Evolutionary conservation across 2,113 vertebrate species (phyloP), one percentile per base, ranked within the genome.

Genomic region (Petaurus breviceps): DNA sequence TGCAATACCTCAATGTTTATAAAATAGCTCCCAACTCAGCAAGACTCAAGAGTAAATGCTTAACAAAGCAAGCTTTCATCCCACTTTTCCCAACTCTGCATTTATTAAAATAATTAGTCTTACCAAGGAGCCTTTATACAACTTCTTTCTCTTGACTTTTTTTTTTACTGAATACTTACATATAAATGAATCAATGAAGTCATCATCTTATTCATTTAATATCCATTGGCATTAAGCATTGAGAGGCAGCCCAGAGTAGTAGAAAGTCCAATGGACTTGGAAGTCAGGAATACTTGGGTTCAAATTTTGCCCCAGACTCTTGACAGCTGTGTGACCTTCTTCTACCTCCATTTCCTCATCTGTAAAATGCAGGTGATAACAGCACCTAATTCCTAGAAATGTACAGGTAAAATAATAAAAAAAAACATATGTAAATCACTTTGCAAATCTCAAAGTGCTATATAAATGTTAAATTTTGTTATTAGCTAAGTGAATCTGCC

Each of bases 21-120:
- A 77, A 25, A 52, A 77, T 89, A 84, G 89, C 1, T 92, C 26
- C 26, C 43, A 37, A 10, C 2, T 68, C 77, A 89, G 54, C 55
- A 53, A 31, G 28, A 90, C 50, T 31, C 9, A 2, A 43, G 53
- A 96, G 4, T 46, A 91, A 37, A 93, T 6, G 50, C 26, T 10
- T 46, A 90, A 77, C 10, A 53, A 90, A 96, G 49, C 24, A 95
- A 95, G 95, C 24, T 77, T 37, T 6, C 2, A 50, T 52, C 3
- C 0, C 2, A 90, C 93, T 94, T 53, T 43, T 3, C 3, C 4
- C 3, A 37, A 10, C 5, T 95, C 92, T 89, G 0, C 19, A 89
- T 68, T 91, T 94, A 90, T 47, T 95, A 51, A 93, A 95, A 89
- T 92, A 49, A 47, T 68, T 37, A 94, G 31, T 43, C 9, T 90